phyloP scores from a whole-genome alignment of 1,140 invertebrate species.

The Hesperophylax magnus region DNA sequence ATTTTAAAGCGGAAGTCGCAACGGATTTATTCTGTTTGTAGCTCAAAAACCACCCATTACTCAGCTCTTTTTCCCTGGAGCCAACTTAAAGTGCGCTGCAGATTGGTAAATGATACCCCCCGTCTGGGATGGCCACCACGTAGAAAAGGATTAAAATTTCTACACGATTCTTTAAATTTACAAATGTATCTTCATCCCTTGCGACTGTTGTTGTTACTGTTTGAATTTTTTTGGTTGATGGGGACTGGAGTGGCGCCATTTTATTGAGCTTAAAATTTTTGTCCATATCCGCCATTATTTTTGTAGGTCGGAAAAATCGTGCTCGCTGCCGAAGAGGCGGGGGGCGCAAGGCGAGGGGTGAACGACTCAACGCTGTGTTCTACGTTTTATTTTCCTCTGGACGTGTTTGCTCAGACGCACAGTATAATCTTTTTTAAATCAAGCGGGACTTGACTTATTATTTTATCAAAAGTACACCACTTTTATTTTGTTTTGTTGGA shows the following conservation, averaged over 20 bases:
- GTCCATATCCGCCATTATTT: neutral
- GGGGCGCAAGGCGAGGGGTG: neutral
- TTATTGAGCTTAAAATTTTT: constrained; percentile 29
- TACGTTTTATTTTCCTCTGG: neutral
- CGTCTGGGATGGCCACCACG: neutral
- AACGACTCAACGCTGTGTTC: too few relatives aligned
- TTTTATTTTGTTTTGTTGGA: too few relatives aligned
- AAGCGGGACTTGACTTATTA: too few relatives aligned
- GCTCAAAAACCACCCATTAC: neutral
- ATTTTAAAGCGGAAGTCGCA: constrained; percentile 3
- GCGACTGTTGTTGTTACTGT: neutral
- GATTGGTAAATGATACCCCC: neutral
- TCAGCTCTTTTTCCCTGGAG: neutral
- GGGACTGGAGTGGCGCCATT: constrained; percentile 5
- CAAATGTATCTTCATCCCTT: neutral
- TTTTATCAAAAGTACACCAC: too few relatives aligned
- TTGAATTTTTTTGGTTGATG: neutral
- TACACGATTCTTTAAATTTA: too few relatives aligned
- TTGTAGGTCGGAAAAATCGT: constrained; percentile 28
- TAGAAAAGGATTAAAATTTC: neutral
- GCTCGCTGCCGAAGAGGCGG: neutral
- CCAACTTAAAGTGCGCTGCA: neutral
- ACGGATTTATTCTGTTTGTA: constrained; percentile 7
- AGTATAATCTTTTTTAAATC: too few relatives aligned
- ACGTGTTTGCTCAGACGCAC: neutral